A percentile compares a stretch with the other conserved stretches of the same genome.
phyloP scores from a whole-genome alignment of 2,113 vertebrate species.

The Lota lota region DNA sequence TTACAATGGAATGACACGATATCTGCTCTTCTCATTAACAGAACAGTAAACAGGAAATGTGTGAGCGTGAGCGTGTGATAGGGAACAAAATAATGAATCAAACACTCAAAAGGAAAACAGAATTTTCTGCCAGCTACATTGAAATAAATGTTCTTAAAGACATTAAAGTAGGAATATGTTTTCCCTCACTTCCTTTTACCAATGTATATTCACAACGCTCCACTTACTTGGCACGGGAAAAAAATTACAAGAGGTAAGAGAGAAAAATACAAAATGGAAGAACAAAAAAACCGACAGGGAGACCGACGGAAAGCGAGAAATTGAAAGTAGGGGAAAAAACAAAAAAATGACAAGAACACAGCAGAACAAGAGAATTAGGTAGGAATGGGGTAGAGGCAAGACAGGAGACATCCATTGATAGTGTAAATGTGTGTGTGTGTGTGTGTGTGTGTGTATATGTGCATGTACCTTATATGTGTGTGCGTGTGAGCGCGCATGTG shows the following conservation, averaged over 20 bases:
- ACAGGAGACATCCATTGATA: no score
- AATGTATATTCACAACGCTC: conserved; percentile 43
- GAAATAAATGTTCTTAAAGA: no score
- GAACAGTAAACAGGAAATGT: background rate
- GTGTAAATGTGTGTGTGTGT: no score
- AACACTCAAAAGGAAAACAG: background rate
- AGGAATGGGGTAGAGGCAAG: no score
- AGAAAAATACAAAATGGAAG: conserved; percentile 2
- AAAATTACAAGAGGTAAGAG: background rate
- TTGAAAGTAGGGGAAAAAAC: conserved; percentile 7
- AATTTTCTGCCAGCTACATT: no score
- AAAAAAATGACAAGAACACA: background rate
- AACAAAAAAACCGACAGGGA: background rate
- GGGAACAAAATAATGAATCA: background rate
- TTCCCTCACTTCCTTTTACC: conserved; percentile 44
- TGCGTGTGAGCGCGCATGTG: no score
- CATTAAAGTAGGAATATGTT: conserved; percentile 1
- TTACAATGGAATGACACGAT: no score
- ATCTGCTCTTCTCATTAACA: background rate
- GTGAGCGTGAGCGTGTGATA: background rate
- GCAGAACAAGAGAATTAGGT: no score
- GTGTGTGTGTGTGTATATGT: no score
- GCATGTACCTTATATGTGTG: no score
- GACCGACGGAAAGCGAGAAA: conserved; percentile 16
- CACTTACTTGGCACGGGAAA: background rate